A percentile compares a stretch with the other conserved stretches of the same genome.
Conservation (phyloP, 2,797 vertebrate species). For the Liparis tanakae region DNA sequence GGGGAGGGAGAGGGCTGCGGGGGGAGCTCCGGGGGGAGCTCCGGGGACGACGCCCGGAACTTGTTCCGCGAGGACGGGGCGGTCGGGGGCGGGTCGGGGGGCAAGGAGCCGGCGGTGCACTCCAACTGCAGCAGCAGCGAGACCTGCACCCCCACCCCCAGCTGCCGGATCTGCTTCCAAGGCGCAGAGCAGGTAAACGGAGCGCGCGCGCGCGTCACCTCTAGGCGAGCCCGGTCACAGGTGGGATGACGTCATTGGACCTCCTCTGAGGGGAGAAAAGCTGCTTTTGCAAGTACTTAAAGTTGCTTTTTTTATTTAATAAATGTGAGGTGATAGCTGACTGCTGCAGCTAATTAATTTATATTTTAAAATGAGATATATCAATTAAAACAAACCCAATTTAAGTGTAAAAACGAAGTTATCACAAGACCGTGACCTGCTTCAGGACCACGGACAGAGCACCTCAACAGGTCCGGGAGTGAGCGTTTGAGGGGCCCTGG, state of each 20-base stretch:
- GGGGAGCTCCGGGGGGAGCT: slow-evolving; percentile 9
- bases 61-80: slow-evolving; percentile 55
- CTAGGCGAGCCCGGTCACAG: too few species aligned
- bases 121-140: slow-evolving; percentile 91
- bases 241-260: too few species aligned
- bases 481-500: background rate
- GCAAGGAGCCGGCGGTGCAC: slow-evolving; percentile 74
- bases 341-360: slow-evolving; percentile 8
- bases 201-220: too few species aligned
- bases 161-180: slow-evolving; percentile 95
- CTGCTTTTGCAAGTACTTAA: background rate
- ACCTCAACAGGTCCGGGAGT: too few species aligned
- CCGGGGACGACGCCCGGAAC: slow-evolving; percentile 39
- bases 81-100: slow-evolving; percentile 49
- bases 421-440: background rate
- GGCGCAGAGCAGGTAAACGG: slow-evolving; percentile 89
- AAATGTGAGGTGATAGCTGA: slow-evolving; percentile 26
- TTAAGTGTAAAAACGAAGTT: background rate
- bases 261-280: background rate
- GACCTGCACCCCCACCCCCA: slow-evolving; percentile 86
- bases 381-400: background rate
- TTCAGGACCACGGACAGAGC: slow-evolving; percentile 59
- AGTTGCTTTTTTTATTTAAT: background rate
- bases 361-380: too few species aligned
- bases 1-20: background rate